Evolutionary conservation across 2,797 vertebrate genomes (phyloP).

Genomic region (Tachyglossus aculeatus): DNA sequence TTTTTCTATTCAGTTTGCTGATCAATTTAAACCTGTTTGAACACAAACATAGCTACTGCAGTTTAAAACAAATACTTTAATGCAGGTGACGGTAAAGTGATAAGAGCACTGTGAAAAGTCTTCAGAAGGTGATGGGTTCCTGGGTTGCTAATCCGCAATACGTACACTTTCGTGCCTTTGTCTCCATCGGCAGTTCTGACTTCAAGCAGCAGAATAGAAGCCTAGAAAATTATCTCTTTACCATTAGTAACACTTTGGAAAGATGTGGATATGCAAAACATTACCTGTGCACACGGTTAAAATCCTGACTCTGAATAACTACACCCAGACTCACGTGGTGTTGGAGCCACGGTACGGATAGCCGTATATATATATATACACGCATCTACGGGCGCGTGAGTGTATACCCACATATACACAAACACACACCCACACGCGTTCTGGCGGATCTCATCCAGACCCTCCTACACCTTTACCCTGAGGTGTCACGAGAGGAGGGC

Average conservation of each 20-base stretch:
- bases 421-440: conserved; percentile 63
- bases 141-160: conserved; percentile 99
- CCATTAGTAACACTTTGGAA: conserved; percentile 99
- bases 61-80: conserved; percentile 84
- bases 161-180: conserved; percentile 99
- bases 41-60: conserved; percentile 84
- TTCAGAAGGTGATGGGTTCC: conserved; percentile 99
- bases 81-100: conserved; percentile 91
- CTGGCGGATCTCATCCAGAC: conserved; percentile 68
- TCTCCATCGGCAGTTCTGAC: conserved; percentile 99
- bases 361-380: conserved; percentile 66
- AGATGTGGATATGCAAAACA: conserved; percentile 99
- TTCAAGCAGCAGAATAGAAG: conserved; percentile 99
- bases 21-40: conserved; percentile 87
- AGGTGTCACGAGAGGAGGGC: no score
- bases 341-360: no score
- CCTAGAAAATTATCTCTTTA: conserved; percentile 99
- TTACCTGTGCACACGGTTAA: conserved; percentile 92
- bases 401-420: no score
- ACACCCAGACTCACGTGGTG: conserved; percentile 50
- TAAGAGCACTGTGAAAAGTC: conserved; percentile 94
- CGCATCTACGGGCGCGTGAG: no score
- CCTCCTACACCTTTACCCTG: conserved; percentile 63
- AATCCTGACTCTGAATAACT: conserved; percentile 79
- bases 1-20: conserved; percentile 83